Conservation (phyloP, 2,113 vertebrate genomes). For the Leucosticte australis region DNA sequence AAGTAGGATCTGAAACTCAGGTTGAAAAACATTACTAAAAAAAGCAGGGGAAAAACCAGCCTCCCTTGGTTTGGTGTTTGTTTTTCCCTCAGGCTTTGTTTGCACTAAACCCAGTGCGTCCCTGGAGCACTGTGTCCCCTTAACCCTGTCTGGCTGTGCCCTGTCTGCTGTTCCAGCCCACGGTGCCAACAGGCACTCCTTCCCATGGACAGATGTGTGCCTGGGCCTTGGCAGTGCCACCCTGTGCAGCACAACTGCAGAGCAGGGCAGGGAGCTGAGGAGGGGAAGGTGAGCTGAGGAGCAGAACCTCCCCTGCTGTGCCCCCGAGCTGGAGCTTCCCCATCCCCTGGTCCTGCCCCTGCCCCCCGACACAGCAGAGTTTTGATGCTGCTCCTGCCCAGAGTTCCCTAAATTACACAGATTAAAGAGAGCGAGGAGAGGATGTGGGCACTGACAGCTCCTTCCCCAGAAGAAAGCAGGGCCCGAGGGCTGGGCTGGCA, state of each 20-base stretch:
- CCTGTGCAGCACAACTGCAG: rapidly evolving
- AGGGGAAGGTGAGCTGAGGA: neutral
- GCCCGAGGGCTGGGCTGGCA: neutral
- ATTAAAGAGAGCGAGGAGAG: neutral
- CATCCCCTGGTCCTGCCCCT: neutral
- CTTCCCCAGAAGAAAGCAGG: neutral
- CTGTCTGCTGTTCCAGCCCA: neutral
- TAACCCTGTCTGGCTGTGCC: neutral
- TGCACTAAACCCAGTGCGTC: neutral
- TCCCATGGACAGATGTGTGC: neutral
- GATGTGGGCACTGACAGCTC: neutral
- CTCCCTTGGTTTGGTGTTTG: neutral
- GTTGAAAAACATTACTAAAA: neutral
- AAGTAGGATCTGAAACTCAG: neutral
- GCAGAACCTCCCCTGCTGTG: neutral
- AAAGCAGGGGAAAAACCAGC: neutral
- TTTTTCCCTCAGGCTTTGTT: neutral
- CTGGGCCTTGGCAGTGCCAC: neutral
- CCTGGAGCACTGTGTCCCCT: neutral
- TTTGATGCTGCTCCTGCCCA: neutral
- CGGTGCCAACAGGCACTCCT: rapidly evolving
- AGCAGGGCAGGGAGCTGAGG: rapidly evolving
- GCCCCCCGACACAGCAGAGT: rapidly evolving
- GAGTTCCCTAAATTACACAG: neutral
- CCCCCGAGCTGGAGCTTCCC: neutral